Conservation (phyloP, 2,797 vertebrate species). For the Serranus cabrilla region DNA sequence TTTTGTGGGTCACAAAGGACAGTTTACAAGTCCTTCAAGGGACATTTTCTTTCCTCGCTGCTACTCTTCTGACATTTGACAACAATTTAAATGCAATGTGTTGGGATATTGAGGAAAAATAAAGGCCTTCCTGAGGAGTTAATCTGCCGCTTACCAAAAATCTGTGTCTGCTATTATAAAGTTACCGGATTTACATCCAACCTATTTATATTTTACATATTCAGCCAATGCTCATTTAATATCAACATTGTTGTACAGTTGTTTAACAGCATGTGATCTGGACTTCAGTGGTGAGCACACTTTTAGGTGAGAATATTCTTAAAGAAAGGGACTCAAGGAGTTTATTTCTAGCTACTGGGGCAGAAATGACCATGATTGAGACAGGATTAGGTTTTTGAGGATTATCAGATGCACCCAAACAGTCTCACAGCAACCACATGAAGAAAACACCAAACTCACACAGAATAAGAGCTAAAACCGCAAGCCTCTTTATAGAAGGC, state of each 20-base stretch:
- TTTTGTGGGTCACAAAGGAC: neutral
- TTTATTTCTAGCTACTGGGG: conserved; percentile 6
- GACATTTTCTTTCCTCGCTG: neutral
- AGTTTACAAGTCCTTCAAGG: neutral
- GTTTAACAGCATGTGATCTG: neutral
- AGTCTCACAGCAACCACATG: neutral
- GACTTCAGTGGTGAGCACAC: neutral
- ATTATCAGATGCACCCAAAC: neutral
- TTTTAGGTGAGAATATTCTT: neutral
- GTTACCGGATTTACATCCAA: neutral
- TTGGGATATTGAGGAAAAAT: neutral
- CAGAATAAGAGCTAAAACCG: neutral
- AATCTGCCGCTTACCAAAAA: conserved; percentile 1
- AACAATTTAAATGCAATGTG: neutral
- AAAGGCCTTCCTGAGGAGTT: neutral
- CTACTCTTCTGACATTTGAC: neutral
- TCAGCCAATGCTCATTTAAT: neutral
- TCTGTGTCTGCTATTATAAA: conserved; percentile 5
- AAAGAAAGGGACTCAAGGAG: neutral
- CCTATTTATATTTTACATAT: conserved; percentile 1
- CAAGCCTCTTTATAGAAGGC: neutral
- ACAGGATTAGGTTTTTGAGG: neutral
- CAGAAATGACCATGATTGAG: neutral
- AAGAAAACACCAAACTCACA: neutral
- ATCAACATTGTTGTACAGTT: neutral